A percentile compares a stretch with the other conserved stretches of the same genome.
Evolutionary conservation across 2,888 invertebrate species (phyloP).

Genomic region (Microplitis deprimator): DNA sequence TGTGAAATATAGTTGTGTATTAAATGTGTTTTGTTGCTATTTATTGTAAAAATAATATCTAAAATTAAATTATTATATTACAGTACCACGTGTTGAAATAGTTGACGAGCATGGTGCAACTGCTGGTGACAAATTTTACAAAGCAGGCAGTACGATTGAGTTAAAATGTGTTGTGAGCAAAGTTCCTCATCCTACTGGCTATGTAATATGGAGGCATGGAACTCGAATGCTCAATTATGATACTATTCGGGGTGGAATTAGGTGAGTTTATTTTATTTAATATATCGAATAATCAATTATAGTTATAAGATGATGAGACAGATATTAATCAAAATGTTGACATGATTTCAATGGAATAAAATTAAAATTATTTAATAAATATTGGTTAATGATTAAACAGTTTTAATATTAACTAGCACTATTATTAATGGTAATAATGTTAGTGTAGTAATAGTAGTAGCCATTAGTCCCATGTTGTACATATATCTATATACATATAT

Average conservation of each 20-base stretch:
- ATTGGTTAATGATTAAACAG: too few species aligned
- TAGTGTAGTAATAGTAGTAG: too few species aligned
- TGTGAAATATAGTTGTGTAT: too few species aligned
- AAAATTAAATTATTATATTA: slow-evolving; percentile 52
- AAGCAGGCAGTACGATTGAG: slow-evolving; percentile 87
- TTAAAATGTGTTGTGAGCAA: slow-evolving; percentile 86
- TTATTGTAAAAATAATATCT: too few species aligned
- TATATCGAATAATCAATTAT: not conserved
- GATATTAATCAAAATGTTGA: too few species aligned
- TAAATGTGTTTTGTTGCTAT: too few species aligned
- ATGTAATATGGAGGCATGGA: slow-evolving; percentile 86
- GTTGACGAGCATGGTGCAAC: slow-evolving; percentile 84
- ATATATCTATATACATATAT: too few species aligned
- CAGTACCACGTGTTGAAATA: slow-evolving; percentile 87
- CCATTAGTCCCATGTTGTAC: too few species aligned
- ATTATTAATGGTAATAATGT: too few species aligned
- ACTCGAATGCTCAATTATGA: slow-evolving; percentile 83
- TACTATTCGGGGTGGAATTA: slow-evolving; percentile 85
- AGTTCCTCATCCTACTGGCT: slow-evolving; percentile 82
- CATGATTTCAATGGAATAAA: too few species aligned
- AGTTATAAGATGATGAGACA: not conserved
- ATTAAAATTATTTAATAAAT: too few species aligned
- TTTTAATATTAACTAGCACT: too few species aligned
- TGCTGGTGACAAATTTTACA: slow-evolving; percentile 86
- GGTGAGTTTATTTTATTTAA: slow-evolving; percentile 72